A percentile compares a stretch with the other conserved stretches of the same genome.
Conservation (phyloP, 2,888 invertebrate genomes). For the Amphipyra tragopoginis region DNA sequence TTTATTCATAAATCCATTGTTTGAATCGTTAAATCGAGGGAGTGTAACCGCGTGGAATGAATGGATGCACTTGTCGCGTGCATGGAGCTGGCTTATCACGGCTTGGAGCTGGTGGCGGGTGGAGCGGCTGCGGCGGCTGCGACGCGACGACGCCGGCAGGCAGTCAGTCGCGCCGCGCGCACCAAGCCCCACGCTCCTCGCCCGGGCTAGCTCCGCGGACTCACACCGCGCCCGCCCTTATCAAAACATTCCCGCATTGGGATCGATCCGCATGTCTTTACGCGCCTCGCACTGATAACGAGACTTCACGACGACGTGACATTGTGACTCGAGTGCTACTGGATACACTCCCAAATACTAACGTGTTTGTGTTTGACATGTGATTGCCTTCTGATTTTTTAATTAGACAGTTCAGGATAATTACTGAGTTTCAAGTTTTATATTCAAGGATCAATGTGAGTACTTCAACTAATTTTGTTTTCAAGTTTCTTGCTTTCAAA, state of each 20-base stretch:
- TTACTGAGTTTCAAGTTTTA: constrained; percentile 47
- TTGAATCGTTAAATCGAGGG: constrained; percentile 63
- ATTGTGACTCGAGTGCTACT: constrained; percentile 77
- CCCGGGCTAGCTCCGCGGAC: constrained; percentile 31
- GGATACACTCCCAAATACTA: constrained; percentile 57
- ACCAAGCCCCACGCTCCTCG: constrained; percentile 71
- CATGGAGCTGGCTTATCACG: constrained; percentile 65
- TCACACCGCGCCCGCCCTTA: constrained; percentile 69
- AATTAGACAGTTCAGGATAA: constrained; percentile 57
- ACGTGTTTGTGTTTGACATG: constrained; percentile 75
- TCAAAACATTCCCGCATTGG: constrained; percentile 81
- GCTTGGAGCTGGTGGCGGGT: constrained; percentile 37
- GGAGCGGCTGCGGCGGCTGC: constrained; percentile 39
- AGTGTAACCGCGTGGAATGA: constrained; percentile 69
- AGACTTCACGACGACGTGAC: constrained; percentile 72
- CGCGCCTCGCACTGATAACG: constrained; percentile 76
- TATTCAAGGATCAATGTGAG: constrained; percentile 58
- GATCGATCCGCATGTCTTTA: constrained; percentile 85
- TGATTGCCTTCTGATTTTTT: constrained; percentile 62
- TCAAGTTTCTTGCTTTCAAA: constrained; percentile 22
- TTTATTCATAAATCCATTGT: constrained; percentile 66
- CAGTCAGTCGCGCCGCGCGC: constrained; percentile 83
- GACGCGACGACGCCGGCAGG: constrained; percentile 34
- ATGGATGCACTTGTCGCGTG: constrained; percentile 80
- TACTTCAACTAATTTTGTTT: constrained; percentile 32